Evolutionary conservation across 2,797 vertebrate genomes (phyloP), one percentile per base, ranked within the genome.

Genomic region (Stomatorhinus walkeri): DNA sequence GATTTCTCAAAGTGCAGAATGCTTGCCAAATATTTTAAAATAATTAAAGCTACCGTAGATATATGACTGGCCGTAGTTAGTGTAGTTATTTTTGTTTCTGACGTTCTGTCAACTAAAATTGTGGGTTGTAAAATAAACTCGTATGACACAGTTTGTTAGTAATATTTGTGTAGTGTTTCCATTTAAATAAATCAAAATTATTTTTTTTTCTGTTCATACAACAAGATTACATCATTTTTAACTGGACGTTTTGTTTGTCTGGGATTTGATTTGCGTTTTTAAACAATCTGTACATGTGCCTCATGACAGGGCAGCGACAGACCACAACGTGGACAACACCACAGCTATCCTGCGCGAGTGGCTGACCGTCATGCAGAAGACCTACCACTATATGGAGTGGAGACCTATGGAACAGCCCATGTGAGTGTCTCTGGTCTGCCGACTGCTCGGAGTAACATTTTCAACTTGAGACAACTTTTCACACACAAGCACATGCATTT

Each of bases 271-370:
- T 28, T 52, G 16, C 85, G 8, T 36, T 19, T 72, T 40, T 89
- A 36, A 89, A 85, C 22, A n/a, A 43, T 48, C 16, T 22, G 46
- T 87, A 46, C 88, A 83, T 52, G 84, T 89, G n/a, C 22, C 9
- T 24, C 9, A 85, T 12, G 43, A 0, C 93, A 99, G 98, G 98
- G 97, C 95, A 0, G 98, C 97, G 1, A 98, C 98, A 0, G 98
- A 99, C 90, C 98, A 99, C 95, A 99, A 99, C 89, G 86, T 36
- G 0, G 98, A 99, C 92, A 97, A 97, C 93, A 98, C 97, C 0
- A 97, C 96, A 0, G 96, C 95, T 7, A 92, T 99, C 68, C 95
- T 99, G 89, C 96, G 90, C 89, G 97, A 98, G 90, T 99, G 98
- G 98, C 95, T 99, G 22, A 96, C 94, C 0, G 93, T 95, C 0